A percentile compares a stretch with the other conserved stretches of the same genome.
Conservation (phyloP, 2,888 invertebrate genomes). For the Cotesia congregata region DNA sequence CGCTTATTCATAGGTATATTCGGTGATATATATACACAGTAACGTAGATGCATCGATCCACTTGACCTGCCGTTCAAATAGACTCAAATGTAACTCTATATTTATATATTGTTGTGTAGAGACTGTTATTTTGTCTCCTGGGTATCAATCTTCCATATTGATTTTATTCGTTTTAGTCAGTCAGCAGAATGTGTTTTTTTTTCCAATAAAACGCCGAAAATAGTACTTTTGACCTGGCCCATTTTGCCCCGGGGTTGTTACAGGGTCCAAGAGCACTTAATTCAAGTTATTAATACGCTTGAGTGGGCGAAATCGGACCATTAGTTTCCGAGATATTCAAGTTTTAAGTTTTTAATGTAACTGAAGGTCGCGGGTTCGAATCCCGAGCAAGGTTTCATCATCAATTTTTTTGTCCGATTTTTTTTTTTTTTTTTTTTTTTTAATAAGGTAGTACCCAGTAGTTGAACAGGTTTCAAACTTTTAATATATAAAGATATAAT, state of each 20-base stretch:
- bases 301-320: background rate
- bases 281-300: background rate
- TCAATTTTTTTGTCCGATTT: background rate
- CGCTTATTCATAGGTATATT: background rate
- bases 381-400: background rate
- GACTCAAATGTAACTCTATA: background rate
- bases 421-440: background rate
- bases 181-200: background rate
- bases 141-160: background rate
- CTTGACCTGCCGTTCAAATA: background rate
- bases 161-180: background rate
- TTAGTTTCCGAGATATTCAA: background rate
- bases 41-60: background rate
- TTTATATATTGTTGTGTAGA: background rate
- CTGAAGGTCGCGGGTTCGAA: background rate
- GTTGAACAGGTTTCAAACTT: no score
- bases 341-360: background rate
- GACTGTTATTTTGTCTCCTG: background rate
- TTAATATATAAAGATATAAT: no score
- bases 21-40: background rate
- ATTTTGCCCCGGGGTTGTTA: background rate
- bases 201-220: background rate
- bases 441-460: no score
- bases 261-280: background rate
- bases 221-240: background rate